Evolutionary conservation across 23 tunicate genomes (phyloP), one percentile per base, ranked within the genome.

Genomic region (Trididemnum nubilum): DNA sequence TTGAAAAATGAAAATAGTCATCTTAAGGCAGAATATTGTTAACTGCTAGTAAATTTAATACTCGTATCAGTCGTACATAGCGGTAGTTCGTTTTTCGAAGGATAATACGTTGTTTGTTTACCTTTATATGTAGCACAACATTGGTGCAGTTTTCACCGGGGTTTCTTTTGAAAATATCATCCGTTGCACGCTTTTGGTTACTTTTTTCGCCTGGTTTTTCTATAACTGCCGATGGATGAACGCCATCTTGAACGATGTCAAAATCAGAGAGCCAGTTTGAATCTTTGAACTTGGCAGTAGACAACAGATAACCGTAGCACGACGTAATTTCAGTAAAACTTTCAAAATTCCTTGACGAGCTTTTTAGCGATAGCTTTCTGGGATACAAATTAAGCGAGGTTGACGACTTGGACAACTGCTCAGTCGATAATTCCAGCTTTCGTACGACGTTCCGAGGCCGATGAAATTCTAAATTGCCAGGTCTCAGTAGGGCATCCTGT

Each of bases 41-140:
- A n/a, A n/a, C n/a, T n/a, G n/a, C n/a, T n/a, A n/a, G n/a, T n/a
- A n/a, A n/a, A n/a, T n/a, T n/a, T n/a, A n/a, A n/a, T n/a, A n/a
- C n/a, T n/a, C n/a, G n/a, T n/a, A n/a, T n/a, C n/a, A n/a, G n/a
- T n/a, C n/a, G n/a, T n/a, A n/a, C n/a, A n/a, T n/a, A n/a, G n/a
- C n/a, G n/a, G n/a, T n/a, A n/a, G n/a, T n/a, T n/a, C n/a, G n/a
- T n/a, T n/a, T n/a, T n/a, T n/a, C n/a, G n/a, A n/a, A n/a, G n/a
- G n/a, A n/a, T n/a, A n/a, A n/a, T n/a, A n/a, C n/a, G n/a, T n/a
- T n/a, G n/a, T n/a, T n/a, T n/a, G n/a, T 26, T 67, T 33, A 85
- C 90, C 83, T 85, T 85, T 0, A 85, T 38, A 36, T 85, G 90
- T 2, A 85, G 40, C 27, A 78, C 69, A 4, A 85, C 65, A 21